Percentiles rank a stretch among this genome's conserved stretches.
phyloP scores from a whole-genome alignment of 1,140 invertebrate genomes.

The Penaeus chinensis region DNA sequence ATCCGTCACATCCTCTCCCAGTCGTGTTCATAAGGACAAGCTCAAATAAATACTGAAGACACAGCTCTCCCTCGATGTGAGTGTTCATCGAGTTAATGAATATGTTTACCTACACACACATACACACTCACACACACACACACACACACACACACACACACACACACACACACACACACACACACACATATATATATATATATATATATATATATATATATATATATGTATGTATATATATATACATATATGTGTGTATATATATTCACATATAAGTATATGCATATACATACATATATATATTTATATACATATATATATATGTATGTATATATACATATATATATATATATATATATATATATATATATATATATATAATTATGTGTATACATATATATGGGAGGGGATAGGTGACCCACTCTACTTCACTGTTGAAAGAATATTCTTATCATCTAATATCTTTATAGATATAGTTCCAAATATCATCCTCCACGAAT shows the following conservation, averaged over 20 bases:
- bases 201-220: conserved; percentile 11
- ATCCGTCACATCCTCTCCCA: too few relatives aligned
- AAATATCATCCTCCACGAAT: too few relatives aligned
- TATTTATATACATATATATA: conserved; percentile 14
- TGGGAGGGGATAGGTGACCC: not conserved
- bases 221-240: conserved; percentile 6
- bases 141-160: conserved; percentile 5
- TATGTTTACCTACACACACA: too few relatives aligned
- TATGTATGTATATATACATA: conserved; percentile 7
- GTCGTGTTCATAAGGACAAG: too few relatives aligned
- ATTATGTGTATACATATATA: not conserved
- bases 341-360: conserved; percentile 15
- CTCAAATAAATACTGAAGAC: too few relatives aligned
- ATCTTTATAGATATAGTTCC: too few relatives aligned
- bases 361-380: not conserved
- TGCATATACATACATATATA: conserved; percentile 1
- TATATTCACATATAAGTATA: not conserved
- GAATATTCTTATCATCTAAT: too few relatives aligned
- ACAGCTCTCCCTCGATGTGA: too few relatives aligned
- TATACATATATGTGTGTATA: not conserved
- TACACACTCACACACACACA: too few relatives aligned
- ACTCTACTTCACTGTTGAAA: too few relatives aligned
- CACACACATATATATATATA: not conserved
- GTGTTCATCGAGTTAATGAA: too few relatives aligned
- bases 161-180: not conserved